Conservation (phyloP, 2,113 vertebrate species). For the Anthoscopus minutus region DNA sequence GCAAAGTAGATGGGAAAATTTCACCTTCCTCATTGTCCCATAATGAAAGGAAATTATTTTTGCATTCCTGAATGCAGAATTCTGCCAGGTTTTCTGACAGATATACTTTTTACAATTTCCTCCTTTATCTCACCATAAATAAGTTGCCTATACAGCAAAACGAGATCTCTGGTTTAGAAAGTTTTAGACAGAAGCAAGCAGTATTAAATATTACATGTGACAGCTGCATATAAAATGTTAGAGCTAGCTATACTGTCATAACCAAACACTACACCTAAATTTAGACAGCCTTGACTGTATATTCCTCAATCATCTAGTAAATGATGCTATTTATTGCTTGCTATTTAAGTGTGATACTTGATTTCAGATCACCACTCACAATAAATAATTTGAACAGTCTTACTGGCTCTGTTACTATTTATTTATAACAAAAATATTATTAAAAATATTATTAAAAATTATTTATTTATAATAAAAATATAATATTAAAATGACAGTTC, state of each 20-base stretch:
- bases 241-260: background rate
- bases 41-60: background rate
- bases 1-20: background rate
- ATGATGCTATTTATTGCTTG: background rate
- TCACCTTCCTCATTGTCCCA: background rate
- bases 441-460: background rate
- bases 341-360: background rate
- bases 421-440: background rate
- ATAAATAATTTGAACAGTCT: background rate
- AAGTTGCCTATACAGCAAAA: background rate
- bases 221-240: background rate
- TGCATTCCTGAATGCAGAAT: background rate
- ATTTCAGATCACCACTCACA: background rate
- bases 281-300: background rate
- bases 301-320: background rate
- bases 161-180: background rate
- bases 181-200: background rate
- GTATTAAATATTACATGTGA: background rate
- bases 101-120: background rate
- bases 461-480: background rate
- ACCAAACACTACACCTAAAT: background rate
- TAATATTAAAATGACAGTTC: background rate
- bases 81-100: background rate
- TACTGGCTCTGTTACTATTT: background rate
- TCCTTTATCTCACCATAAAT: background rate